These are phyloP conservation scores for Patella pellucida DNA, from an alignment of 2,888 invertebrate species.

Conservation along the genomic window DNA sequence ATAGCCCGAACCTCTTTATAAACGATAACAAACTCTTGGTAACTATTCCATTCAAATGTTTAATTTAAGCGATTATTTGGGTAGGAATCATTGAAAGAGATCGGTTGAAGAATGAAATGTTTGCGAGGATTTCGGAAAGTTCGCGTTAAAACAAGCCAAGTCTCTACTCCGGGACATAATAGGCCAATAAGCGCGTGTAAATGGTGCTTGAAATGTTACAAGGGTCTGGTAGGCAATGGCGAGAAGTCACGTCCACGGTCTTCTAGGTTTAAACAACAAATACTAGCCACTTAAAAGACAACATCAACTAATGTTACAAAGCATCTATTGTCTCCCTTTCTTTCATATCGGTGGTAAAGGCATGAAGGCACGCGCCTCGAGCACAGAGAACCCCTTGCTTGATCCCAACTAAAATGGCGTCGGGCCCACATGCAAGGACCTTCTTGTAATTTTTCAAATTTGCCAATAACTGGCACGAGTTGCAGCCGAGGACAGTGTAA, in stretches of 20 bases:
- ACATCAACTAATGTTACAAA: constrained; percentile 7
- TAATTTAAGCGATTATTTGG: no score
- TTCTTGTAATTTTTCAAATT: constrained; percentile 6
- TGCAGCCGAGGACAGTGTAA: neutral
- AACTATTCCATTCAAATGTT: no score
- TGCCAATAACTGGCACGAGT: neutral
- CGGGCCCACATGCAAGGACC: constrained; percentile 1
- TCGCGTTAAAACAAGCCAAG: no score
- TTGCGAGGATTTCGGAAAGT: no score
- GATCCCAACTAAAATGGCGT: neutral
- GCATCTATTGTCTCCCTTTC: neutral
- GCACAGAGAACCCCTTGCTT: neutral
- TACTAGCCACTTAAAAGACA: constrained; percentile 2
- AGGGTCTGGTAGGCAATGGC: neutral
- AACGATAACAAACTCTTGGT: no score
- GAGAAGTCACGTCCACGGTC: neutral
- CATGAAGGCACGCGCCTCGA: constrained; percentile 10
- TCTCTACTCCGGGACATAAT: neutral
- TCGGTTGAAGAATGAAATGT: no score
- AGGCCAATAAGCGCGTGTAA: constrained; percentile 10
- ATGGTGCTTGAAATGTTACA: neutral
- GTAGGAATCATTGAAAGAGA: no score
- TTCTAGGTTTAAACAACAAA: constrained; percentile 5
- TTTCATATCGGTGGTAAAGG: neutral
- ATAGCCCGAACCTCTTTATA: no score